phyloP scores from a whole-genome alignment of 2,797 vertebrate species.

The Eulemur rubriventer region DNA sequence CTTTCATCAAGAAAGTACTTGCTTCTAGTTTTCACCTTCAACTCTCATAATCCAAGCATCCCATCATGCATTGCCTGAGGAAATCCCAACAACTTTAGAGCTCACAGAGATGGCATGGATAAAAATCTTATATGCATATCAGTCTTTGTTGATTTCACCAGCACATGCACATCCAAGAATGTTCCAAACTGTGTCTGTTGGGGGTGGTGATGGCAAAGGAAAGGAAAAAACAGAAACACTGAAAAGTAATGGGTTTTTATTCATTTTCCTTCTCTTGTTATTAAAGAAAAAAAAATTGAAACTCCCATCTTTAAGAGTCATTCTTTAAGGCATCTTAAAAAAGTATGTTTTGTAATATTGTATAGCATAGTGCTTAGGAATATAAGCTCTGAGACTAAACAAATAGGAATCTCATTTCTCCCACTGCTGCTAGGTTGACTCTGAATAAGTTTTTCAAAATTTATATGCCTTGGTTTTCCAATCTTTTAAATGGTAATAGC shows the following conservation, averaged over 20 bases:
- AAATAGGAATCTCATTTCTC: slow-evolving; percentile 3
- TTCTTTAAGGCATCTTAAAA: neutral
- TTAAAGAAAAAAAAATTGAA: neutral
- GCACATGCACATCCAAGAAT: neutral
- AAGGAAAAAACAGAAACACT: neutral
- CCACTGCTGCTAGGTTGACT: neutral
- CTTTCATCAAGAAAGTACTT: neutral
- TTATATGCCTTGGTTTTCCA: neutral
- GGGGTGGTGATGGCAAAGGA: neutral
- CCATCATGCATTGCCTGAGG: neutral
- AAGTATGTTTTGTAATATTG: neutral
- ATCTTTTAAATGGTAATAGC: neutral
- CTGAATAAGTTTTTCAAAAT: neutral
- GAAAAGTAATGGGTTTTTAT: neutral
- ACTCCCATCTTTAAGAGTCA: neutral
- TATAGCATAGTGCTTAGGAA: neutral
- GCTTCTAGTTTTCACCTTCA: neutral
- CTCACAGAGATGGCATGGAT: neutral
- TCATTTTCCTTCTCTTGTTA: neutral
- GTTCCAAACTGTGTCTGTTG: neutral
- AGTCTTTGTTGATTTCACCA: neutral
- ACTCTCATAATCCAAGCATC: neutral
- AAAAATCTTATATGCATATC: neutral
- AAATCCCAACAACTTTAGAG: neutral
- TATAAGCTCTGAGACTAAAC: neutral